These are phyloP conservation scores for Vesta saturnalis DNA, from an alignment of 2,888 invertebrate species.

Conservation along the genomic window DNA sequence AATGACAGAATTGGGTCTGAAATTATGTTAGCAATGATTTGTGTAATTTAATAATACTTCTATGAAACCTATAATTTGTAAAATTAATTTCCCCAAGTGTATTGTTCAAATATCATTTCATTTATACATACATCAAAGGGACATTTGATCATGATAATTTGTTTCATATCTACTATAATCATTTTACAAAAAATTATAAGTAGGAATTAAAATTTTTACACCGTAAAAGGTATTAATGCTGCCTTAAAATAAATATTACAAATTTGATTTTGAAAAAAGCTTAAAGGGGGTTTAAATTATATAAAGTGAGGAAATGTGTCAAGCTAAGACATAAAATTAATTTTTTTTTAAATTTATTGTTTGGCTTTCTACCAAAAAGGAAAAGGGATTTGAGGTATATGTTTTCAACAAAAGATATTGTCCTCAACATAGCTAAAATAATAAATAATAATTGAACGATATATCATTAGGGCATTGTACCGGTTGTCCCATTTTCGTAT, in stretches of 20 bases:
- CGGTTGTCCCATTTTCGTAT: too few species aligned
- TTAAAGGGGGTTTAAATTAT: neutral
- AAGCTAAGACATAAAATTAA: neutral
- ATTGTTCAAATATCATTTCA: neutral
- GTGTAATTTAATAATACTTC: slow-evolving; percentile 1
- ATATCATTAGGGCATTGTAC: too few species aligned
- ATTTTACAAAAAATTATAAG: too few species aligned
- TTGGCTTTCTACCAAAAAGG: neutral
- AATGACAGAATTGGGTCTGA: neutral
- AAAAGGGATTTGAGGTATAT: too few species aligned
- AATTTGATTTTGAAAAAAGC: neutral
- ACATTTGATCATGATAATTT: neutral
- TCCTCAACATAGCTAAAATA: too few species aligned
- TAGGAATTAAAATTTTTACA: too few species aligned
- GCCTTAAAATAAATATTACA: too few species aligned
- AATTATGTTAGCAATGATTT: slow-evolving; percentile 1
- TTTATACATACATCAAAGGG: neutral
- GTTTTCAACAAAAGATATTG: too few species aligned
- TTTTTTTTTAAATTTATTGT: neutral
- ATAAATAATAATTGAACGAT: too few species aligned
- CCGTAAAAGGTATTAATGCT: neutral
- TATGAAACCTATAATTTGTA: slow-evolving; percentile 1
- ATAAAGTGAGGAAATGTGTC: neutral
- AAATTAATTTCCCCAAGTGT: slow-evolving; percentile 1
- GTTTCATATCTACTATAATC: too few species aligned